Evolutionary conservation across 2,888 invertebrate genomes (phyloP), one percentile per base, ranked within the genome.

Genomic region (Cremastinae sp.): DNA sequence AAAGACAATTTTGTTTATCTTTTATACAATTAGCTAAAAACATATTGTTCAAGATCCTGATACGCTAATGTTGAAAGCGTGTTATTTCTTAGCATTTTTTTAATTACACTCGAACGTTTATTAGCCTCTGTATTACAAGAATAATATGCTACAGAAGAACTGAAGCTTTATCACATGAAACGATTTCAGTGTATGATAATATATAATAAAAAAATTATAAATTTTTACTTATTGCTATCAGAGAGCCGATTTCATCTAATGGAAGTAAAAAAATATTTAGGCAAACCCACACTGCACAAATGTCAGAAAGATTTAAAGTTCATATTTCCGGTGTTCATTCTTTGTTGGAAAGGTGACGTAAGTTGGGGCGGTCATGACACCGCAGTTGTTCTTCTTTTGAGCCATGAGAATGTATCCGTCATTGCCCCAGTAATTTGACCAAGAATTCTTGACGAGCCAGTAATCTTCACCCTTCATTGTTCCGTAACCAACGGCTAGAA

Each of bases 361-460:
- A 20, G 98, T 98, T 35, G 98, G 96, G 4, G 93, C 92, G 4
- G 95, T 94, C 90, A 95, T 93, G 0, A 98, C 98, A 4, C 98
- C 98, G 84, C 98, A 98, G 88, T 98, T 98, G 90, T 98, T 98
- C 82, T 97, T 92, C 83, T 93, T 93, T 49, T 95, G 94, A 0
- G 97, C 93, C 95, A 98, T 98, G 1, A 98, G 92, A 0, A 98
- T 93, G 85, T 98, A 98, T 0, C 98, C 98, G 88, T 97, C 97
- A 87, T 98, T 98, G 39, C 98, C 98, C 98, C 98, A 98, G 87
- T 97, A 94, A 82, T 97, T 98, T 0, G 97, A 98, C 98, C 98
- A 98, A 0, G 97, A 98, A 91, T 98, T 98, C 91, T 98, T 98
- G 7, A 98, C 91, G 64, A 98, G 91, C 98, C 98, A 98, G 90